These are phyloP conservation scores for Caenorhabditis auriculariae DNA, from an alignment of 2,888 invertebrate genomes.

Conservation along the genomic window DNA sequence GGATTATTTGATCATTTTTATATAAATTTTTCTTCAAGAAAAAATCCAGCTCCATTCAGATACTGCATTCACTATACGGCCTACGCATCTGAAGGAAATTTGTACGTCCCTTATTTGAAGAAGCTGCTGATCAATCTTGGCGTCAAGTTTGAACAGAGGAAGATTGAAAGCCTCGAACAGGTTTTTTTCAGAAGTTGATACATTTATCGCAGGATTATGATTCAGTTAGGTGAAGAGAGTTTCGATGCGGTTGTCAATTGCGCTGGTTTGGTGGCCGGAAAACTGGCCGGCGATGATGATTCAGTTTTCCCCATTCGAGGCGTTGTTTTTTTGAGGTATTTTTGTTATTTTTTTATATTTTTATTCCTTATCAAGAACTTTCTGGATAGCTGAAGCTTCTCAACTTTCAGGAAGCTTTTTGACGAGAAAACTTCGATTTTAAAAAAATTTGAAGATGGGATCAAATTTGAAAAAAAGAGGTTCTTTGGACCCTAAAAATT, in stretches of 20 bases:
- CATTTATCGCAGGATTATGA: background rate
- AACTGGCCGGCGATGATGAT: constrained; percentile 64
- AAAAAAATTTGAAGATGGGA: too few relatives aligned
- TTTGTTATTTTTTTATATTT: background rate
- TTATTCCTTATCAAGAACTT: background rate
- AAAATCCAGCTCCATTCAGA: constrained; percentile 13
- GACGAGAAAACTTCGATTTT: background rate
- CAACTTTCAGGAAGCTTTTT: background rate
- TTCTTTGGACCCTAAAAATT: background rate
- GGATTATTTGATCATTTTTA: background rate
- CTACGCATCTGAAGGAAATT: constrained; percentile 56
- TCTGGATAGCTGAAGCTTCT: background rate
- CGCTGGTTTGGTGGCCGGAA: constrained; percentile 64
- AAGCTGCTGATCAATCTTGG: constrained; percentile 16
- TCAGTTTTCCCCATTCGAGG: constrained; percentile 56
- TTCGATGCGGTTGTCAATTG: too few relatives aligned
- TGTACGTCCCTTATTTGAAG: constrained; percentile 61
- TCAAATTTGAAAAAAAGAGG: too few relatives aligned
- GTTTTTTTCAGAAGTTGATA: background rate
- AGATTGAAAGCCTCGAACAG: constrained; percentile 43
- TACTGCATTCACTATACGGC: constrained; percentile 59
- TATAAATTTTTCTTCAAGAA: too few relatives aligned
- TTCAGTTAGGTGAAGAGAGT: background rate
- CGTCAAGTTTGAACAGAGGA: constrained; percentile 35
- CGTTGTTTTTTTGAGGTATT: constrained; percentile 43